A percentile compares a stretch with the other conserved stretches of the same genome.
These are phyloP conservation scores for Sparus aurata DNA, from an alignment of 2,797 vertebrate genomes.

Conservation along the genomic window DNA sequence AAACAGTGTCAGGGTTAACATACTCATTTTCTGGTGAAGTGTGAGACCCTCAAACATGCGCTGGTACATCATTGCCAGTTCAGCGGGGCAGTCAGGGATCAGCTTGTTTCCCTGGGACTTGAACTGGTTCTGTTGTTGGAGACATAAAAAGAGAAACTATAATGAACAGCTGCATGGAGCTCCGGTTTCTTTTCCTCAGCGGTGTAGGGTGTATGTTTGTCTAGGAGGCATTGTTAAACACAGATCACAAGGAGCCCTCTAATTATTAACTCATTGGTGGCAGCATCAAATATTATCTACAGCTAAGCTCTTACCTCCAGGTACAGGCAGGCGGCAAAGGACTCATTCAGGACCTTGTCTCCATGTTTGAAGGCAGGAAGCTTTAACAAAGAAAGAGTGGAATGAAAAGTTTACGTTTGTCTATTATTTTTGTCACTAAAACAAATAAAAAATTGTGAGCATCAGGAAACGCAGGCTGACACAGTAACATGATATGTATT, in stretches of 20 bases:
- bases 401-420: conserved; percentile 38
- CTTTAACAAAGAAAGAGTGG: conserved; percentile 65
- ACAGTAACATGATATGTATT: too few relatives aligned
- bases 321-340: conserved; percentile 80
- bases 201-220: conserved; percentile 24
- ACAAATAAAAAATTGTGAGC: background rate
- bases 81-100: conserved; percentile 66
- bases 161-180: background rate
- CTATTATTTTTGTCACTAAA: background rate
- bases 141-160: conserved; percentile 34
- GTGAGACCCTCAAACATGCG: conserved; percentile 77
- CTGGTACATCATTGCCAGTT: conserved; percentile 80
- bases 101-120: conserved; percentile 81
- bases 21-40: conserved; percentile 78
- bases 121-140: conserved; percentile 76
- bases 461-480: too few relatives aligned
- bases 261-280: background rate
- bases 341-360: conserved; percentile 81
- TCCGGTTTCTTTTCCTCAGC: conserved; percentile 23
- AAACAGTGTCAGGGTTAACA: background rate
- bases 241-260: too few relatives aligned
- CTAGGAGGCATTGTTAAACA: too few relatives aligned
- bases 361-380: conserved; percentile 84
- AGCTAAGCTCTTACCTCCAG: conserved; percentile 81
- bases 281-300: conserved; percentile 3